Base-by-base conservation (phyloP, 1,140 invertebrate genomes). In the Ceratitis capitata region DNA sequence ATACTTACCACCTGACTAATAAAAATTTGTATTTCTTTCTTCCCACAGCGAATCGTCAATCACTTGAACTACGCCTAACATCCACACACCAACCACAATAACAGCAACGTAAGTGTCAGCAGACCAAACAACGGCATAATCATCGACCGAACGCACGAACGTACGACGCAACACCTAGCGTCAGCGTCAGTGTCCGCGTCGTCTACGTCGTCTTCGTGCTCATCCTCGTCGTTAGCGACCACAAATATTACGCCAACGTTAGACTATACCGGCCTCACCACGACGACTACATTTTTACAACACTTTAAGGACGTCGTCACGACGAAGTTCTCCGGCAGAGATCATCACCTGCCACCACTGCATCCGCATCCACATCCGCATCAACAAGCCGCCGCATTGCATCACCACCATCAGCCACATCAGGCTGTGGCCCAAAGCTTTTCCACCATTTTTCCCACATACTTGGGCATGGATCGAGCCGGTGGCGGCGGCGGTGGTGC, bases 271-370 rank as follows among this genome's bases (percentile, higher is more conserved):
- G 89, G 90, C 90, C 88, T 91, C 90, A 91, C 91, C 88, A 91
- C 90, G 90, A 87, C 87, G 87, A 91, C 90, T 88, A 91, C 90
- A 88, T 90, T 91, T 87, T 89, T 91, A 88, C 90, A 91, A 88
- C 90, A 91, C 86, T 91, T 91, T 86, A 91, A 91, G 89, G 90
- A 91, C 90, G 90, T 91, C 89, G 90, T 91, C 87, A 90, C 90
- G 90, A 91, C 90, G 89, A 91, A 91, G 89, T 91, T 91, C 90
- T 89, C 89, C 85, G 90, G 90, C 87, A 86, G 90, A 85, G 90
- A 91, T 84, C 90, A 91, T 78, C 90, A 91, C 86, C 88, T 91
- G 87, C 90, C 90, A 86, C 90, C 90, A 29, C 88, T 91, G 85
- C 90, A 91, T 86, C 88, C 90, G 83, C 89, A 91, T 84, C 39